A percentile compares a stretch with the other conserved stretches of the same genome.
Conservation (phyloP, 2,797 vertebrate species). For the Taenioides sp. region DNA sequence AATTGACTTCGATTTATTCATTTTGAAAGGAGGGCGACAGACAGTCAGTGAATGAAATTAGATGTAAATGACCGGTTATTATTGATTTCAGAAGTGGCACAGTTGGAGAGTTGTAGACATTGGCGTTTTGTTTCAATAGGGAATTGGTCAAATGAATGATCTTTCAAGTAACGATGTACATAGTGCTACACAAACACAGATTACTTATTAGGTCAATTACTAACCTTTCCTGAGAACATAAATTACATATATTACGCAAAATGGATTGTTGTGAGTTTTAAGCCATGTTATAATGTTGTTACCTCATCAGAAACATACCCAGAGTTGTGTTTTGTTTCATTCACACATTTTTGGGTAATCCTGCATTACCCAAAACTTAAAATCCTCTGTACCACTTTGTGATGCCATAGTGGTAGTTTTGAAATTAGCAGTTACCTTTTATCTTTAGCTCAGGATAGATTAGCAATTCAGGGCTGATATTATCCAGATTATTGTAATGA, state of each 20-base stretch:
- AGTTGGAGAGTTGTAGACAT: not conserved
- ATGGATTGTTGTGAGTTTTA: too few species aligned
- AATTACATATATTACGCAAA: not conserved
- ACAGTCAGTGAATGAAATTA: not conserved
- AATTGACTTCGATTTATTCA: not conserved
- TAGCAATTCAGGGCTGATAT: too few species aligned
- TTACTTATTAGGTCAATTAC: not conserved
- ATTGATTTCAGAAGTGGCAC: not conserved
- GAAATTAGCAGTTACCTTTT: too few species aligned
- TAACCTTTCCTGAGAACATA: not conserved
- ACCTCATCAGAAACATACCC: too few species aligned
- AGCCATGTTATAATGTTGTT: too few species aligned
- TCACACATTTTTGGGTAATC: too few species aligned
- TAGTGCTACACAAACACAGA: not conserved
- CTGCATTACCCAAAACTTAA: too few species aligned
- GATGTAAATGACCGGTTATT: not conserved
- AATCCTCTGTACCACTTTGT: too few species aligned
- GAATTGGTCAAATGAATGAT: not conserved
- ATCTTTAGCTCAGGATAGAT: too few species aligned
- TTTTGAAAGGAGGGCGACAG: not conserved
- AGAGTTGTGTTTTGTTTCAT: too few species aligned
- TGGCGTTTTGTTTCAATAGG: not conserved
- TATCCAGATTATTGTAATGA: too few species aligned
- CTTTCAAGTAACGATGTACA: not conserved
- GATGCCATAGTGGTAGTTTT: too few species aligned